Evolutionary conservation across 2,113 vertebrate species (phyloP), one percentile per base, ranked within the genome.

Genomic region (Hemiscyllium ocellatum): DNA sequence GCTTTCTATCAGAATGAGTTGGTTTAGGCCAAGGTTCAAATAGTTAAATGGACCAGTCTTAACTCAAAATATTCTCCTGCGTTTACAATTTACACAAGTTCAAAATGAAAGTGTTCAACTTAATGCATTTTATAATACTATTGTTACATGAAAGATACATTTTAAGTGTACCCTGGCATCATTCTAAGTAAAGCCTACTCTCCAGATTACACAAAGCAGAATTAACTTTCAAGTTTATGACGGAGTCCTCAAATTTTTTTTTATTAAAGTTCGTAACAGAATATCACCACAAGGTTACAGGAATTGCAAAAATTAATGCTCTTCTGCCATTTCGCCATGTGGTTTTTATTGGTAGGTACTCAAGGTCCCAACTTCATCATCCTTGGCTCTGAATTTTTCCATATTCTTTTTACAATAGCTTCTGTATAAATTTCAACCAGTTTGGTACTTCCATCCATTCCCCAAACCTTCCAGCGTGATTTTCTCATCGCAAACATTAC

Each of bases 221-320:
- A 76, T 76, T 95, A 95, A 72, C 94, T 52, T 95, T 95, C 91
- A 95, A 72, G 68, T 95, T 95, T 72, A 47, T 69, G 72, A 70
- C 29, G 29, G 69, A 95, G 69, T 72, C 42, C 94, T 95, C 94
- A 95, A 94, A 70, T 94, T 69, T 61, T 95, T 94, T 94, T 95
- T 95, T 72, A 95, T 72, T 95, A 95, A 95, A 95, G 69, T 95
- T 95, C 72, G 94, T 95, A 95, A 95, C 94, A 72, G 94, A 95
- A 95, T 95, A 95, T 72, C 94, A 95, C 94, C 94, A 95, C 94
- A 95, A 47, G 94, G 69, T 95, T 95, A 95, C 94, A 95, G 94
- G 42, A 95, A 95, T 95, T 72, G 94, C 94, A 76, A 95, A 95
- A 95, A 95, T 95, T 95, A 95, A 95, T 95, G 94, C 26, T 95